These are phyloP conservation scores for Corythaixoides concolor DNA, from an alignment of 2,113 vertebrate species.

Conservation along the genomic window DNA sequence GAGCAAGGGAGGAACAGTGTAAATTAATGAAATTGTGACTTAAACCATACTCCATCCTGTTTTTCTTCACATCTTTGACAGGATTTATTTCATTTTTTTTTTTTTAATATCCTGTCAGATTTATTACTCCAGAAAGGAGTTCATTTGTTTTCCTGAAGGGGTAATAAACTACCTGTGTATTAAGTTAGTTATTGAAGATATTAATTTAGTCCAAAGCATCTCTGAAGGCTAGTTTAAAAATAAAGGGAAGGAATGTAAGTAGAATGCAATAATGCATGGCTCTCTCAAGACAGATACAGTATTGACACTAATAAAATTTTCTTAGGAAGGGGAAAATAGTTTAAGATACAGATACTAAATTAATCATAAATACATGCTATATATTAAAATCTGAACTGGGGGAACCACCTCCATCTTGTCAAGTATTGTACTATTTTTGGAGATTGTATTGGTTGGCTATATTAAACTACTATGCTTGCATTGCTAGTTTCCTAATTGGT, in stretches of 20 bases:
- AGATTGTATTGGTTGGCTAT: neutral
- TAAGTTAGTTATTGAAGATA: neutral
- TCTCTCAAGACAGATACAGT: neutral
- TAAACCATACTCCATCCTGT: neutral
- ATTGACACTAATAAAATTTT: neutral
- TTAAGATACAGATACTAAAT: neutral
- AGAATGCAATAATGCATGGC: neutral
- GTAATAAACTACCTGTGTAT: neutral
- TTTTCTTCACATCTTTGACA: neutral
- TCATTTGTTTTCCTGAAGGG: neutral
- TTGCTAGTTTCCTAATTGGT: neutral
- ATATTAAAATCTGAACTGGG: neutral
- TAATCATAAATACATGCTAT: neutral
- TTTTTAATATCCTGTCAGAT: neutral
- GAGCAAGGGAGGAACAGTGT: neutral
- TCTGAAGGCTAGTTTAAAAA: neutral
- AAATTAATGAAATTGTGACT: neutral
- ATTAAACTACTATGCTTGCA: neutral
- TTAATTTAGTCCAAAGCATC: neutral
- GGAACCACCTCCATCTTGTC: neutral
- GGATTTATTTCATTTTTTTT: neutral
- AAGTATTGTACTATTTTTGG: neutral
- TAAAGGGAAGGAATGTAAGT: neutral
- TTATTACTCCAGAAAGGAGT: neutral
- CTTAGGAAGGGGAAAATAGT: neutral